Evolutionary conservation across 2,888 invertebrate genomes (phyloP).

Genomic region (Melolontha melolontha): DNA sequence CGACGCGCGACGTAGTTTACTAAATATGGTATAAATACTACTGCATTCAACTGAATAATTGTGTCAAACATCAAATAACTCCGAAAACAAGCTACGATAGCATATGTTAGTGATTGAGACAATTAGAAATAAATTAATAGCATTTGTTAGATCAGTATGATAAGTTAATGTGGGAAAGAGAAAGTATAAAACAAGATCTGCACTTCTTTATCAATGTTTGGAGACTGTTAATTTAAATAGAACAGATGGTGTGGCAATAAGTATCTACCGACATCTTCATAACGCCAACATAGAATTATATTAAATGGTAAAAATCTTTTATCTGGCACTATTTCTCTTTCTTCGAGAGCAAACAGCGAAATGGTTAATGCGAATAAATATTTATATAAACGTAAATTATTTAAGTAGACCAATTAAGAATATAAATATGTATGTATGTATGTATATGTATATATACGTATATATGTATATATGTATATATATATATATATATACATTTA

Average conservation of each 20-base stretch:
- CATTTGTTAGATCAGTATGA: slow-evolving; percentile 4
- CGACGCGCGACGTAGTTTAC: slow-evolving; percentile 5
- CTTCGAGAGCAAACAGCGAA: too few relatives aligned
- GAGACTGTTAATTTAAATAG: slow-evolving; percentile 31
- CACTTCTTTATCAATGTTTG: slow-evolving; percentile 15
- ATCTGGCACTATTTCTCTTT: background rate
- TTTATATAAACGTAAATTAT: too few relatives aligned
- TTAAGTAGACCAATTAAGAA: too few relatives aligned
- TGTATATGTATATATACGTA: too few relatives aligned
- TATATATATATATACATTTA: too few relatives aligned
- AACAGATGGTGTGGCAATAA: slow-evolving; percentile 26
- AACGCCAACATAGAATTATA: slow-evolving; percentile 10
- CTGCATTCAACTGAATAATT: slow-evolving; percentile 19
- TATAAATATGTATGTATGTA: too few relatives aligned
- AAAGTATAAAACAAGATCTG: slow-evolving; percentile 20
- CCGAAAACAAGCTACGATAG: background rate
- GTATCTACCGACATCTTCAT: slow-evolving; percentile 6
- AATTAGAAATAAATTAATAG: slow-evolving; percentile 35
- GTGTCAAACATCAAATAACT: slow-evolving; percentile 29
- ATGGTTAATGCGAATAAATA: too few relatives aligned
- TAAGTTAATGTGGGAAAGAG: slow-evolving; percentile 30
- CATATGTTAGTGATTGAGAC: slow-evolving; percentile 15
- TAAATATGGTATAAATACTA: slow-evolving; percentile 25
- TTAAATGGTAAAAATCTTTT: slow-evolving; percentile 4
- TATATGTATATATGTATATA: too few relatives aligned